phyloP scores from a whole-genome alignment of 2,888 invertebrate species.

The Orgyia antiqua region DNA sequence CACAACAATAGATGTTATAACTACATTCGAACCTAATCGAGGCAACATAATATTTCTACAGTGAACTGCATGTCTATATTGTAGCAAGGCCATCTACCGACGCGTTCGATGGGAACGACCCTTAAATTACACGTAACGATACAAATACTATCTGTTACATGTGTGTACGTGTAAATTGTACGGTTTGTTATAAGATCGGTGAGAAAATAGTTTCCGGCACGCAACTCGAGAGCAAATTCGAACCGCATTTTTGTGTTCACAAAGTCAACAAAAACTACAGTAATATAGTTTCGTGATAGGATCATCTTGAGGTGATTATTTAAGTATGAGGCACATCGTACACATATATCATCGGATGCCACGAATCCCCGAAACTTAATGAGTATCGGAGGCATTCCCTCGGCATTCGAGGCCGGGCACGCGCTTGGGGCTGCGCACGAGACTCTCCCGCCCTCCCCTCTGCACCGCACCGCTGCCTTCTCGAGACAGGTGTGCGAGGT shows the following conservation, averaged over 20 bases:
- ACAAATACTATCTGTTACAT: slow-evolving; percentile 37
- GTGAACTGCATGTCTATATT: slow-evolving; percentile 12
- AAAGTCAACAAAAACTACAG: slow-evolving; percentile 25
- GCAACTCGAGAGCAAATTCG: slow-evolving; percentile 27
- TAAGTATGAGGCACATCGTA: slow-evolving; percentile 62
- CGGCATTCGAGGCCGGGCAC: slow-evolving; percentile 37
- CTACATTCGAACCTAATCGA: slow-evolving; percentile 33
- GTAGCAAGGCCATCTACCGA: slow-evolving; percentile 45
- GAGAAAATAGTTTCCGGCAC: slow-evolving; percentile 37
- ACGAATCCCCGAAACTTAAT: slow-evolving; percentile 67
- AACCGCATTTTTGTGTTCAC: slow-evolving; percentile 28
- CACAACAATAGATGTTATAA: slow-evolving; percentile 32
- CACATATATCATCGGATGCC: slow-evolving; percentile 60
- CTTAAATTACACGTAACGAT: slow-evolving; percentile 53
- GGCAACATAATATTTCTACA: slow-evolving; percentile 27
- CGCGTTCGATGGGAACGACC: slow-evolving; percentile 55
- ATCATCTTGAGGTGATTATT: slow-evolving; percentile 51
- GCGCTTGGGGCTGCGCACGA: slow-evolving; percentile 38
- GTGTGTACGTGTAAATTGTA: slow-evolving; percentile 29
- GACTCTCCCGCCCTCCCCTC: slow-evolving; percentile 32
- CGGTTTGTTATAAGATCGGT: slow-evolving; percentile 31
- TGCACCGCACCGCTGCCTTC: slow-evolving; percentile 18
- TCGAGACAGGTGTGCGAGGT: slow-evolving; percentile 37
- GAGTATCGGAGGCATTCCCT: slow-evolving; percentile 66
- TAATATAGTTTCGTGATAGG: slow-evolving; percentile 28